Evolutionary conservation across 2,113 vertebrate genomes (phyloP), one percentile per base, ranked within the genome.

Genomic region (Circaetus cinerascens): DNA sequence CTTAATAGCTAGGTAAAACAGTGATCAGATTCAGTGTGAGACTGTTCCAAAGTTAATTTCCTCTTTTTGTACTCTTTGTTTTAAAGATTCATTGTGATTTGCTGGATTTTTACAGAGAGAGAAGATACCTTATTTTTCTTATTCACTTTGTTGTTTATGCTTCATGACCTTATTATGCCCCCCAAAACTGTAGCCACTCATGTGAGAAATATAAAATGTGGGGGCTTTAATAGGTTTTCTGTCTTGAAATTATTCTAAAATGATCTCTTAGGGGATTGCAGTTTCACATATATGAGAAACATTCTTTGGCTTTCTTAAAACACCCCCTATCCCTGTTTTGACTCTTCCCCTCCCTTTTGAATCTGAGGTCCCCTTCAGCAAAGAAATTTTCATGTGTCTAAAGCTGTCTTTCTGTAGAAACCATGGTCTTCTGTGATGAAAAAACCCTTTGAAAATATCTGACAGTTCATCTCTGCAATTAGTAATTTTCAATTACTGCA

Each of bases 401-500:
- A 87, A 50, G 34, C 32, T 76, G 53, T 85, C 83, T 57, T 75
- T 79, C 72, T 95, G 15, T 60, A 84, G 78, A 88, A 90, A 73
- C 25, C 22, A 50, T 2, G 6, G 76, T 72, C 34, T 71, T 83
- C 90, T 84, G 68, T 74, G 60, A 84, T 75, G 68, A 86, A 74
- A 97, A 96, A 79, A 13, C 3, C 23, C 48, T 83, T 90, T 78
- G 68, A 93, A 96, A 94, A 53, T 86, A 81, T 60, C 83, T 83
- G 84, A 76, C 69, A 83, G 46, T 95, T 96, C 60, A 86, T 86
- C 79, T 97, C 90, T 86, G 88, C 89, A 96, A 93, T 93, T 93
- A 92, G 80, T 78, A 86, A 93, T 95, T 94, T 97, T 96, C 93
- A 88, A 55, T 93, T 95, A 87, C 67, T 87, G 29, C 60, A n/a